Evolutionary conservation across 2,797 vertebrate species (phyloP), one percentile per base, ranked within the genome.

Genomic region (Hoplostethus mediterraneus): DNA sequence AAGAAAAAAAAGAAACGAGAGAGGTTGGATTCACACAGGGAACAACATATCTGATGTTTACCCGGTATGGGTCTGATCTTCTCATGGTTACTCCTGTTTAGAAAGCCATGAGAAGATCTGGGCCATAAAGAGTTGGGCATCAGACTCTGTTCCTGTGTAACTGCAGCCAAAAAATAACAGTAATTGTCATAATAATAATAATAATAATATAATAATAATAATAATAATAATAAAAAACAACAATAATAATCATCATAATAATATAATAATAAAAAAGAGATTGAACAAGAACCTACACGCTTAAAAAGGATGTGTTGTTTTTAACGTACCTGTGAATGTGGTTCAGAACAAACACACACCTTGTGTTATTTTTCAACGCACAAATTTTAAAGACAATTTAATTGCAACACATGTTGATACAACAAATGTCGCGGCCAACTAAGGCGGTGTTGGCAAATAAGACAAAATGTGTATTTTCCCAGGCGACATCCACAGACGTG

Each of bases 251-350:
- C 52, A 89, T 88, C 84, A 91, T 90, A 89, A 91, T 85, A 92
- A 82, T 86, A 91, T 90, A 90, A 91, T 77, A 87, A 67, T 91
- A 90, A 88, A 87, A 93, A 96, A 96, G 94, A 95, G 94, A 95
- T 95, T 96, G 94, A 96, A 96, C 93, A 95, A 95, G 94, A 96
- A 95, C 95, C 91, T 93, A 94, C 78, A 84, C 76, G n/a, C 75
- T 88, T 68, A 67, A 88, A 82, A 77, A 87, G 81, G 79, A 82
- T 74, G 83, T 70, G 76, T 74, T 79, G 81, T 14, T 82, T 87
- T 71, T 73, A 36, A 77, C 79, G 33, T 56, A 40, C 53, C 60
- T n/a, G 63, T 55, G 40, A 66, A 53, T 54, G 52, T 38, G 21
- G 16, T 3, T 58, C 4, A 21, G 21, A 40, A 38, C 36, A 28